Base-by-base conservation (phyloP, 2,113 vertebrate species). In the Ancistrus triradiatus region DNA sequence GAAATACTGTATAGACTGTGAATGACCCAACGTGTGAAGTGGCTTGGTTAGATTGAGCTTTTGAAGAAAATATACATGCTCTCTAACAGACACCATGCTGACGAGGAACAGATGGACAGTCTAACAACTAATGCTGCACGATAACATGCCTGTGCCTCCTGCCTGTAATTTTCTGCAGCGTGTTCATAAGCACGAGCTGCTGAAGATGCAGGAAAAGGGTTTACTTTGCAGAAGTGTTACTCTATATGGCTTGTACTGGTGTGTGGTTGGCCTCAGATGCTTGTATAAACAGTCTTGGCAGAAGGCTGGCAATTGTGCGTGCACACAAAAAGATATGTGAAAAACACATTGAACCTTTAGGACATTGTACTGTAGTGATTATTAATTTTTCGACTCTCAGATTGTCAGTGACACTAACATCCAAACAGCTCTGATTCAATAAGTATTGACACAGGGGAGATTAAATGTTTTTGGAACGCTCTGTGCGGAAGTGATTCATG, bases 401-500 rank as follows among this genome's bases (percentile, higher is more conserved):
- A 21, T 25, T 52, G 22, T 9, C 9, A 33, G 21, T 40, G 24
- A 56, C 22, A 7, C 25, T 50, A 51, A 4, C 22, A 2, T 52
- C 19, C 8, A 19, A 68, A 73, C 21, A 37, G 22, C 60, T 58
- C 38, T 59, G 53, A 51, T 57, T 6, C 28, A 42, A 60, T 8
- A 28, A 49, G 66, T 63, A 60, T 22, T 27, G 17, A 51, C 51
- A 59, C 22, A 50, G 7, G 69, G 48, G 51, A 55, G 50, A 2
- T 11, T 7, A 38, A 38, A 38, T 38, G 13, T 38, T 38, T 5
- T 8, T 38, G 35, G 35, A 38, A 38, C 10, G 35, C 35, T 11
- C 3, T 46, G 19, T 11, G 59, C 59, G 14, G 63, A 58, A 52
- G 3, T 76, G 82, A 83, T 81, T 83, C 68, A 81, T 65, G 67